Evolutionary conservation across 2,113 vertebrate species (phyloP).

Genomic region (Steatornis caripensis): DNA sequence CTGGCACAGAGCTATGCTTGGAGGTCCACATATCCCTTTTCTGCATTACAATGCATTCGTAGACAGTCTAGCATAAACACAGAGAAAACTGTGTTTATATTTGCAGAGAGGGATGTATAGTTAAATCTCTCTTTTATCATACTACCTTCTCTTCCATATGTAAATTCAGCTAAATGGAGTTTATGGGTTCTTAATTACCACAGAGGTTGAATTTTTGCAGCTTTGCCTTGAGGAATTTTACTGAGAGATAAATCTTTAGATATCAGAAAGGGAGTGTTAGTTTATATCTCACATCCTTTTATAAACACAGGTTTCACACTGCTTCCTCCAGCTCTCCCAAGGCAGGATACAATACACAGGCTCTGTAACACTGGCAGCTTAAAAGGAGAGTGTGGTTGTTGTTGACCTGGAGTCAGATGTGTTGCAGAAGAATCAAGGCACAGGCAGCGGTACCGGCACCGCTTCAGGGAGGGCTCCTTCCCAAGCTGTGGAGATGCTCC

Average conservation of each 20-base stretch:
- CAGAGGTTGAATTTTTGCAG: not conserved
- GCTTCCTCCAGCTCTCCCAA: slow-evolving; percentile 21
- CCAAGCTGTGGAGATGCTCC: not conserved
- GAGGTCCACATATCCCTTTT: not conserved
- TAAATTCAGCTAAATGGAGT: slow-evolving; percentile 18
- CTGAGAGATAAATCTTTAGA: slow-evolving; percentile 13
- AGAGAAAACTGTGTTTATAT: not conserved
- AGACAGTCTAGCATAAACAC: slow-evolving; percentile 2
- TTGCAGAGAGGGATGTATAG: not conserved
- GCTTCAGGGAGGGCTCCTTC: not conserved
- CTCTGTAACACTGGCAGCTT: not conserved
- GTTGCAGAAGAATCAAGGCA: not conserved
- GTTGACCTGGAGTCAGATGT: not conserved
- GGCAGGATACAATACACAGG: slow-evolving; percentile 4
- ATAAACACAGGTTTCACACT: slow-evolving; percentile 1
- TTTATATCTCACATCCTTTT: slow-evolving; percentile 37
- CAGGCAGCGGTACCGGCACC: not conserved
- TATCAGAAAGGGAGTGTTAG: slow-evolving; percentile 24
- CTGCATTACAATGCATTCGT: not conserved
- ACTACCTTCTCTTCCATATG: not conserved
- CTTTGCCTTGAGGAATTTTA: slow-evolving; percentile 11
- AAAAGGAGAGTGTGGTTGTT: not conserved
- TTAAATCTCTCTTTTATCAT: not conserved
- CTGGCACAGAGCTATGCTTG: not conserved
- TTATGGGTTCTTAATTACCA: slow-evolving; percentile 1